Base-by-base conservation (phyloP, 2,888 invertebrate species). In the Phytoseiulus persimilis region DNA sequence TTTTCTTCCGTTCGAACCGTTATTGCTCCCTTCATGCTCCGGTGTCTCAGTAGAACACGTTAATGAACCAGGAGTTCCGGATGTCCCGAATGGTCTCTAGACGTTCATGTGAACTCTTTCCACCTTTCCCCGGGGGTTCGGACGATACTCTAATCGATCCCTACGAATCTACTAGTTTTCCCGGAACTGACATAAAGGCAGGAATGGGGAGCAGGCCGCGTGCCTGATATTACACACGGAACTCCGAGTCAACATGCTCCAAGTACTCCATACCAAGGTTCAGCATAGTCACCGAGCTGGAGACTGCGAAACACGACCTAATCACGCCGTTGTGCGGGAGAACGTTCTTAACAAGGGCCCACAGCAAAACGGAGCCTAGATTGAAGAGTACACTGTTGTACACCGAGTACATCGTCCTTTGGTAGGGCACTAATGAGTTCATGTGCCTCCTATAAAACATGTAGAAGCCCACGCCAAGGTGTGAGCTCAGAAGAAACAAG, bases 341-440 rank as follows among this genome's bases (percentile, higher is more conserved):
- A 83, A 96, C 94, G 91, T 95, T 95, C 92, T 96, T 95, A 83
- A 96, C 93, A 83, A 97, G 95, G 14, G 97, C 97, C 96, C 97
- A 97, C 91, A 96, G 93, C 90, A 98, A 94, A 89, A 97, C 95
- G 0, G 97, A 97, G 28, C 98, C 97, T 92, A 98, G 95, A 91
- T 96, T 96, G 94, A 97, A 96, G 32, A 97, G 94, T 18, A 96
- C 94, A 87, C 96, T 91, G 9, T 93, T 92, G 91, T 93, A 93
- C 3, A 93, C 92, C 90, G 93, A 92, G 92, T 92, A 93, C 90
- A 93, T 91, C 32, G 96, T 94, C 95, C 96, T 94, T 94, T 93
- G 91, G 95, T 94, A 90, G 94, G 94, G 91, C 94, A 94, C 90
- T 94, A 94, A 45, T 94, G 94, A 18, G 93, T 97, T 94, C 39